These are phyloP conservation scores for Hirtodrosophila trivittata DNA, from an alignment of 2,888 invertebrate species.

Conservation along the genomic window DNA sequence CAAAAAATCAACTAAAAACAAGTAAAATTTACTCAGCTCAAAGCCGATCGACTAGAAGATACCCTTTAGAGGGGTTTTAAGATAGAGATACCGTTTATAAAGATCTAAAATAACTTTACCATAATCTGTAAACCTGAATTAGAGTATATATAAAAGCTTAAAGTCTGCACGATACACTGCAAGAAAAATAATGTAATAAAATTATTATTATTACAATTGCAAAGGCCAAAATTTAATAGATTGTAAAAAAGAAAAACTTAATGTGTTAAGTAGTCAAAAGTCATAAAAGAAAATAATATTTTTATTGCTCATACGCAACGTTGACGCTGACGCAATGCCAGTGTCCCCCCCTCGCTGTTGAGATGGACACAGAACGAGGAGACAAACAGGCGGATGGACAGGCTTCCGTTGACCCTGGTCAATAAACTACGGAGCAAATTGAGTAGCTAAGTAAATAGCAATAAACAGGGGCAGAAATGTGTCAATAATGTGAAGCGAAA, in stretches of 20 bases:
- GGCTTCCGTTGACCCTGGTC: constrained; percentile 73
- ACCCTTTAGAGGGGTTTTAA: background rate
- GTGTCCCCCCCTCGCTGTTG: background rate
- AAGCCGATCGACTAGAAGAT: background rate
- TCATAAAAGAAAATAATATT: constrained; percentile 39
- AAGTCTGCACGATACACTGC: constrained; percentile 16
- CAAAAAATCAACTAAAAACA: constrained; percentile 26
- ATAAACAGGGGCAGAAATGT: constrained; percentile 43
- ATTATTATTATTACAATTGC: background rate
- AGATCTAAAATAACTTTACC: too few species aligned
- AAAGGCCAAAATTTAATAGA: constrained; percentile 20
- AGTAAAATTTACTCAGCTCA: constrained; percentile 2
- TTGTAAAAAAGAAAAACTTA: constrained; percentile 36
- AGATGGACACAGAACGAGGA: constrained; percentile 1
- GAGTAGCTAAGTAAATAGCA: constrained; percentile 46
- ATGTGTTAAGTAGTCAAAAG: constrained; percentile 57
- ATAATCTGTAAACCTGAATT: background rate
- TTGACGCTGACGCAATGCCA: constrained; percentile 58
- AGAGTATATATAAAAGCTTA: constrained; percentile 4
- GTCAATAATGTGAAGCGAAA: constrained; percentile 46
- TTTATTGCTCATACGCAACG: constrained; percentile 60
- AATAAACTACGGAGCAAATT: constrained; percentile 55
- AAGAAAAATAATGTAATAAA: constrained; percentile 17
- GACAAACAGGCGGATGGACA: constrained; percentile 31
- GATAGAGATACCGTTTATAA: too few species aligned